These are phyloP conservation scores for Myopa tessellatipennis DNA, from an alignment of 2,888 invertebrate species.

Conservation along the genomic window DNA sequence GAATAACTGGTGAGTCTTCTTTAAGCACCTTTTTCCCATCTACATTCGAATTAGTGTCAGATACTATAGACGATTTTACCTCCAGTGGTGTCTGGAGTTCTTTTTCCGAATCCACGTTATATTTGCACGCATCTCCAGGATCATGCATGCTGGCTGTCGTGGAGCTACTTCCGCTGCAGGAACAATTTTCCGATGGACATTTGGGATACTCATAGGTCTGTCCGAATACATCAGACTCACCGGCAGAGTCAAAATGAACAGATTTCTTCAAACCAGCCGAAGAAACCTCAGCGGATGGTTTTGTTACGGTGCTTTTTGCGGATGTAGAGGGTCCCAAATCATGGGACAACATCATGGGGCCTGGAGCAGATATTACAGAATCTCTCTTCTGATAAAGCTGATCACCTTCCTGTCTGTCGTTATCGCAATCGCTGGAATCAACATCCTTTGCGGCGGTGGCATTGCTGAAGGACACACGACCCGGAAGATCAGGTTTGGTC, in stretches of 20 bases:
- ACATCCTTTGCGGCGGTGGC: constrained; percentile 55
- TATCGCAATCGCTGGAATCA: constrained; percentile 64
- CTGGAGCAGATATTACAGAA: constrained; percentile 57
- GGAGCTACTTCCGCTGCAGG: constrained; percentile 65
- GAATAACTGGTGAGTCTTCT: constrained; percentile 51
- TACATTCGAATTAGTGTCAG: too few relatives aligned
- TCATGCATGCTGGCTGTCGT: constrained; percentile 61
- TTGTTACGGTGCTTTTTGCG: constrained; percentile 35
- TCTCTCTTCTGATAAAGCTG: background rate
- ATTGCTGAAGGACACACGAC: constrained; percentile 65
- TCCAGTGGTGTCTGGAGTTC: background rate
- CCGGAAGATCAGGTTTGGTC: constrained; percentile 65
- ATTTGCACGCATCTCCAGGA: constrained; percentile 55
- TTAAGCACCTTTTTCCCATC: too few relatives aligned
- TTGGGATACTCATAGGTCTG: constrained; percentile 65
- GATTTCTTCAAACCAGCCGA: constrained; percentile 58
- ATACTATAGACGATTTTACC: background rate
- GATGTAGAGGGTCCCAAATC: constrained; percentile 38
- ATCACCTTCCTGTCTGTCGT: constrained; percentile 57
- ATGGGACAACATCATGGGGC: constrained; percentile 52
- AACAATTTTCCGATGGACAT: constrained; percentile 66
- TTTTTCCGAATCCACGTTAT: constrained; percentile 34
- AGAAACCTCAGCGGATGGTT: constrained; percentile 31
- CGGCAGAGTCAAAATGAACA: constrained; percentile 63
- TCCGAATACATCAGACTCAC: constrained; percentile 57